These are phyloP conservation scores for Centrocercus urophasianus DNA, from an alignment of 2,113 vertebrate species.

Conservation along the genomic window DNA sequence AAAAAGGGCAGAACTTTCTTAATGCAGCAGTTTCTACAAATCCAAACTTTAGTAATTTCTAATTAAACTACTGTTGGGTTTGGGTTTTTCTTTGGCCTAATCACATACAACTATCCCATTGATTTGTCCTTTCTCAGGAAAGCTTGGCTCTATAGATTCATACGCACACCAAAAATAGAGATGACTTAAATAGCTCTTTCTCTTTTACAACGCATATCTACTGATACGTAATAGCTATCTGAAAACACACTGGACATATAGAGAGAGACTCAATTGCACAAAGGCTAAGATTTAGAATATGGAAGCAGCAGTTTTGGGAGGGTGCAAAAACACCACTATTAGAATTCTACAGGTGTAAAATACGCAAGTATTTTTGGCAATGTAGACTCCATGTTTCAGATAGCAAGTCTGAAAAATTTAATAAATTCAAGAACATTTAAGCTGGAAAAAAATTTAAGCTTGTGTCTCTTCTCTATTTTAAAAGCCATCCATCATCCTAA, in stretches of 20 bases:
- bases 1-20: conserved; percentile 14
- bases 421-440: background rate
- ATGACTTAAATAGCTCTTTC: background rate
- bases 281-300: background rate
- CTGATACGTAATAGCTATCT: background rate
- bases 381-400: background rate
- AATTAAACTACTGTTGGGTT: too few species aligned
- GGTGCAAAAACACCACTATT: background rate
- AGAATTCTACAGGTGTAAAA: background rate
- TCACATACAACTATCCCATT: conserved; percentile 14
- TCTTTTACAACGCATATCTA: background rate
- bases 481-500: background rate
- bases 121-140: background rate
- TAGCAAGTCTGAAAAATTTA: background rate
- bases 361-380: background rate
- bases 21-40: conserved; percentile 30
- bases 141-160: background rate
- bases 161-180: background rate
- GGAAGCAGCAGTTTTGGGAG: background rate
- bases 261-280: background rate
- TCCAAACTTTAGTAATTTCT: conserved; percentile 28
- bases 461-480: background rate
- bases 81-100: background rate
- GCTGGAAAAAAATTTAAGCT: background rate
- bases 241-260: background rate